Evolutionary conservation across 2,797 vertebrate genomes (phyloP).

Genomic region (Spheniscus humboldti): DNA sequence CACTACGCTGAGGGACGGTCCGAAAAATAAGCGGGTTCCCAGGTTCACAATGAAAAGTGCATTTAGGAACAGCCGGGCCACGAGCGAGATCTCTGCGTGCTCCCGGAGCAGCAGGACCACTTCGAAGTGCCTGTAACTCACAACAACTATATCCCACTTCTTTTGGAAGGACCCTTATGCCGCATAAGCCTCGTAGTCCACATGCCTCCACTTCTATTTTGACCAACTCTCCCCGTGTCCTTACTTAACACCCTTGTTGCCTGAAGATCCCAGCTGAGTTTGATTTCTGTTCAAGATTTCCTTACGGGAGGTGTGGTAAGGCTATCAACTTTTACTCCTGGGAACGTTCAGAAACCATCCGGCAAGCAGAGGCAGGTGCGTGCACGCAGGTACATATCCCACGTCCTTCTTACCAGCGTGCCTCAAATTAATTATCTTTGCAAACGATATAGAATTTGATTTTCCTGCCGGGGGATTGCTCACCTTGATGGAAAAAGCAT

Average conservation of each 20-base stretch:
- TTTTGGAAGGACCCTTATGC: background rate
- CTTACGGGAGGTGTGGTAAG: background rate
- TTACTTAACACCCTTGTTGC: background rate
- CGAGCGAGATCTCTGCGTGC: background rate
- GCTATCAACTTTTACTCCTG: background rate
- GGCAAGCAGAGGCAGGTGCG: background rate
- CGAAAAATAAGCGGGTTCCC: background rate
- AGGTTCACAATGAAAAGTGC: background rate
- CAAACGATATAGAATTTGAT: background rate
- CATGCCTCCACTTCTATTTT: background rate
- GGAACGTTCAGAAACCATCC: too few relatives aligned
- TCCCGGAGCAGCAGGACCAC: background rate
- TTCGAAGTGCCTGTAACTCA: background rate
- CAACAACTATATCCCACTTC: accelerated
- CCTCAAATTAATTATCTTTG: background rate
- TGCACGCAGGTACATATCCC: background rate
- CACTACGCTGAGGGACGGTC: background rate
- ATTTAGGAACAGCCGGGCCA: background rate
- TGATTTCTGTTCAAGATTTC: background rate
- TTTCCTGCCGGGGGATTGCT: background rate
- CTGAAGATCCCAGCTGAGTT: background rate
- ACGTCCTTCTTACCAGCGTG: background rate
- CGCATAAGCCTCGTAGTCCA: background rate
- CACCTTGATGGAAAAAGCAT: background rate
- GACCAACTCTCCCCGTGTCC: background rate